Base-by-base conservation (phyloP, 2,113 vertebrate species). In the Melozone crissalis region DNA sequence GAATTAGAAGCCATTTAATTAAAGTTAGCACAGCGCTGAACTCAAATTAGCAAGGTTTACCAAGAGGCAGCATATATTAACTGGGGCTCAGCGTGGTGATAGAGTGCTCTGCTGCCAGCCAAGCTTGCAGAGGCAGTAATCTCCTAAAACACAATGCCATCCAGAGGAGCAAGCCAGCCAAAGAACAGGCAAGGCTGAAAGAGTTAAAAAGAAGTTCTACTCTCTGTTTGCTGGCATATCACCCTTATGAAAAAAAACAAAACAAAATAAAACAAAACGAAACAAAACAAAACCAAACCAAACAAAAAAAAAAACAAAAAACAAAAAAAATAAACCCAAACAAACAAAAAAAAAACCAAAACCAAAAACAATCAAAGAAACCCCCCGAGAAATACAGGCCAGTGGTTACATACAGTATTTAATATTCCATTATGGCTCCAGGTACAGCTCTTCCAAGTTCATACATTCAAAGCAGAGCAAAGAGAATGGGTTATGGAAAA, bases 1-100 rank as follows among this genome's bases (percentile, higher is more conserved):
- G 47, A 96, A 94, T 67, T 62, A 59, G 79, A 85, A 90, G 76
- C 13, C 35, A 77, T 97, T 92, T 96, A 86, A 95, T 93, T 93
- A 95, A 90, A 93, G 79, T 58, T 88, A 94, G 33, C 61, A 58
- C 11, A 9, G 51, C 46, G 61, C 52, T 95, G 90, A 94, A 75
- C 86, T 33, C 55, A 90, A 84, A 95, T 95, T 75, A 92, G 27
- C 51, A 84, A 81, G 80, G 59, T 85, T 92, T 94, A 80, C 88
- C 68, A 86, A 67, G 51, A 89, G 68, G 55, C 72, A 89, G 72
- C 43, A 39, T 77, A 84, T 19, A 68, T 87, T 90, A 92, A 59
- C 76, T 55, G 24, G 63, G 76, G 79, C n/a, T 87, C 85, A 58
- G 67, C 3, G 1, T 30, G 37, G 37, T 49, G 43, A 66, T 22